Conservation (phyloP, 2,113 vertebrate species). For the Chloroceryle aenea region DNA sequence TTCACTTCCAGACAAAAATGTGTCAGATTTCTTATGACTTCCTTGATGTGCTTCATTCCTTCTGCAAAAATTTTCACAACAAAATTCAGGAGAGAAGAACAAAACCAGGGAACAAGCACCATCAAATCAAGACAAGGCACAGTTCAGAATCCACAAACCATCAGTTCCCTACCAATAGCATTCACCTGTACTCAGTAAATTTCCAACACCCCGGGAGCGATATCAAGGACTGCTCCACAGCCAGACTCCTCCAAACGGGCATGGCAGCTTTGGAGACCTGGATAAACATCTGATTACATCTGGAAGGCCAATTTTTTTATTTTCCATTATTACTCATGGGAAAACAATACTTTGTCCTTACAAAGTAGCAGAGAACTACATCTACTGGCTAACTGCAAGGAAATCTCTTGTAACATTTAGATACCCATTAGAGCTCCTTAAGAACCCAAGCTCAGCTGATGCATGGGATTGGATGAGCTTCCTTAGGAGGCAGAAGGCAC, state of each 20-base stretch:
- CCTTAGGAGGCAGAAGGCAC: not conserved
- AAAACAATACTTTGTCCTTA: not conserved
- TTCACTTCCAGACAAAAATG: no score
- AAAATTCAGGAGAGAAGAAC: not conserved
- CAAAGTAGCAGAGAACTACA: not conserved
- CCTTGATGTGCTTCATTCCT: not conserved
- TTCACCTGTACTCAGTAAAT: not conserved
- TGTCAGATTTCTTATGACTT: not conserved
- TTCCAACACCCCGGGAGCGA: not conserved
- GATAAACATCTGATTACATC: not conserved
- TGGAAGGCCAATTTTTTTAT: fast-evolving
- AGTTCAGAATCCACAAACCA: not conserved
- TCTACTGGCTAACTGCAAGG: not conserved
- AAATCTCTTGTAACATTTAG: not conserved
- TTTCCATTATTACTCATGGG: not conserved
- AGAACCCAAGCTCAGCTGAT: not conserved
- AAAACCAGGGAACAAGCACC: not conserved
- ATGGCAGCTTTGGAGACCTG: not conserved
- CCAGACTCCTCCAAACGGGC: not conserved
- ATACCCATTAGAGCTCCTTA: not conserved
- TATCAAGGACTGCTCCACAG: not conserved
- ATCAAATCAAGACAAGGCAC: not conserved
- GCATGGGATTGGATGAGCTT: not conserved
- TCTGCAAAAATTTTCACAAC: not conserved
- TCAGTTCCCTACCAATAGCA: fast-evolving